Evolutionary conservation across 2,113 vertebrate genomes (phyloP).

Genomic region (Pteruthius melanotis): DNA sequence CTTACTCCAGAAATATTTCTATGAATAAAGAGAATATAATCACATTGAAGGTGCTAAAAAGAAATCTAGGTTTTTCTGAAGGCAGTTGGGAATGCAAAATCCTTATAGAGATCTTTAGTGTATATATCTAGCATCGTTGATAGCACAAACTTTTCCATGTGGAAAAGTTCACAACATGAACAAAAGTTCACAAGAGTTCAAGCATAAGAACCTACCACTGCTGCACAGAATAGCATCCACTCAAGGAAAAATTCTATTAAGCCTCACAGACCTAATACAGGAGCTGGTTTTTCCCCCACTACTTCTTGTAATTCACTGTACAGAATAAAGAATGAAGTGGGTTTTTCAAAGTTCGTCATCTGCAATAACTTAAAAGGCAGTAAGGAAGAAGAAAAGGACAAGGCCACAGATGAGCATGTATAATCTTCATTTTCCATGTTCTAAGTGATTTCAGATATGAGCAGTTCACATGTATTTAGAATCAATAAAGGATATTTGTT

Average conservation of each 20-base stretch:
- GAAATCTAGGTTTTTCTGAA: neutral
- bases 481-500: neutral
- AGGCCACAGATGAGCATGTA: neutral
- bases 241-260: neutral
- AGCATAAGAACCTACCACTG: neutral
- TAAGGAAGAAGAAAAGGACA: neutral
- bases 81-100: neutral
- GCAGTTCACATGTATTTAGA: neutral
- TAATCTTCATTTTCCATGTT: neutral
- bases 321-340: neutral
- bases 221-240: neutral
- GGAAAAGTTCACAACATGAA: neutral
- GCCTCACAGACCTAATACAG: neutral
- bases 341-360: neutral
- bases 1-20: neutral
- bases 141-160: neutral
- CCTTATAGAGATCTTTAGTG: neutral
- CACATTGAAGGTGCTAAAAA: neutral
- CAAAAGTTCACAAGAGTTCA: neutral
- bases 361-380: neutral
- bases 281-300: neutral
- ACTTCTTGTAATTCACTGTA: neutral
- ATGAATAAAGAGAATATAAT: neutral
- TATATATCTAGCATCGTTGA: neutral
- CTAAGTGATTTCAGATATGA: neutral